A percentile compares a stretch with the other conserved stretches of the same genome.
Conservation (phyloP, 2,888 invertebrate genomes). For the Thera britannica region DNA sequence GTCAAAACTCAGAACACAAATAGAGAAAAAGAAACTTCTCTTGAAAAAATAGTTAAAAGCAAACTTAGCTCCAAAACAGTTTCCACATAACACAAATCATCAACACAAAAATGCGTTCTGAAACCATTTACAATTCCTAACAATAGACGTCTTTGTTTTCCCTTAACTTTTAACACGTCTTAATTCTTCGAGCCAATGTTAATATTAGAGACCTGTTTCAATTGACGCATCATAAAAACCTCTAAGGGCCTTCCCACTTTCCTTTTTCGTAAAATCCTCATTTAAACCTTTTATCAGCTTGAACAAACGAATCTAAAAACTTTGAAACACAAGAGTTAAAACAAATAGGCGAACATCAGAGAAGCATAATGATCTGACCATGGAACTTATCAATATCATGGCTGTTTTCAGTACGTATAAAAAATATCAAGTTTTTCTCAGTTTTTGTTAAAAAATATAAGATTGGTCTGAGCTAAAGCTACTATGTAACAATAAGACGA, state of each 20-base stretch:
- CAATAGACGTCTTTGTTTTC: slow-evolving; percentile 1
- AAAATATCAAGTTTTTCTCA: no score
- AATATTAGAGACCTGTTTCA: background rate
- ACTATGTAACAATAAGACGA: no score
- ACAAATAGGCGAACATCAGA: slow-evolving; percentile 19
- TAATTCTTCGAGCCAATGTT: background rate
- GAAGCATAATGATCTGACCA: slow-evolving; percentile 7
- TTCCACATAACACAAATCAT: no score
- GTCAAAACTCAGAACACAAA: no score
- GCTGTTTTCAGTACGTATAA: no score
- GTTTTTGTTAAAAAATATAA: no score
- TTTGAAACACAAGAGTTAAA: slow-evolving; percentile 14
- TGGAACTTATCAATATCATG: background rate
- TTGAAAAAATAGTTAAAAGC: no score
- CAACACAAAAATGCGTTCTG: background rate
- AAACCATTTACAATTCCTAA: background rate
- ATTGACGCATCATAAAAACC: slow-evolving; percentile 14
- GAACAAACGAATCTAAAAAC: slow-evolving; percentile 24
- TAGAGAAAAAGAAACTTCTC: no score
- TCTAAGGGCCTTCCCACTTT: slow-evolving; percentile 26
- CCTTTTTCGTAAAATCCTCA: slow-evolving; percentile 23
- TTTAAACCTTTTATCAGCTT: slow-evolving; percentile 22
- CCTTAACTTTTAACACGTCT: background rate
- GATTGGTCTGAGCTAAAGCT: no score
- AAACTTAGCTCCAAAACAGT: no score